phyloP scores from a whole-genome alignment of 2,888 invertebrate species.

The Melinopterus prodromus region DNA sequence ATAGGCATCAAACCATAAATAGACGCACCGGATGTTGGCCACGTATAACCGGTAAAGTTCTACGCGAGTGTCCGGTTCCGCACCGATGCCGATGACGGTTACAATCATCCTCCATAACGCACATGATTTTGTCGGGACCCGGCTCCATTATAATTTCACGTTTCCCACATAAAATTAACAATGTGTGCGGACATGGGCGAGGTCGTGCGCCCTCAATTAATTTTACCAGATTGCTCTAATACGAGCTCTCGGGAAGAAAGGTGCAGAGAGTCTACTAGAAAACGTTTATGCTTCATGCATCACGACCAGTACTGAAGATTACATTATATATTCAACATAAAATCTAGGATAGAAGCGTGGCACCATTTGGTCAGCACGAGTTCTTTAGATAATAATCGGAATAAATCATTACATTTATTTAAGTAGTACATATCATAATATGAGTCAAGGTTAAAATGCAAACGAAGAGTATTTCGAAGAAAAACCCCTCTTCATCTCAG shows the following conservation, averaged over 20 bases:
- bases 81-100: constrained; percentile 51
- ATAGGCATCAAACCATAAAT: neutral
- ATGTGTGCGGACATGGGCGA: neutral
- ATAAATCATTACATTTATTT: neutral
- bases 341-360: neutral
- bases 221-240: neutral
- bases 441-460: neutral
- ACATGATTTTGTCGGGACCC: constrained; percentile 32
- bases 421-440: neutral
- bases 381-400: neutral
- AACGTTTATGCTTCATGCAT: too few relatives aligned
- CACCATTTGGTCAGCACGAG: neutral
- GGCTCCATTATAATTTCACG: neutral
- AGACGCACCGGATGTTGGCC: constrained; percentile 11
- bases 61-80: constrained; percentile 48
- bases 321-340: too few relatives aligned
- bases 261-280: neutral
- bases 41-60: constrained; percentile 49
- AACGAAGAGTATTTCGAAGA: neutral
- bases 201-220: neutral
- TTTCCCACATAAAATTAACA: constrained; percentile 17
- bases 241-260: neutral
- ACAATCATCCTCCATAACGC: constrained; percentile 52
- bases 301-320: too few relatives aligned
- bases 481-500: neutral